Conservation (phyloP, 2,797 vertebrate species). For the Poecilia picta region DNA sequence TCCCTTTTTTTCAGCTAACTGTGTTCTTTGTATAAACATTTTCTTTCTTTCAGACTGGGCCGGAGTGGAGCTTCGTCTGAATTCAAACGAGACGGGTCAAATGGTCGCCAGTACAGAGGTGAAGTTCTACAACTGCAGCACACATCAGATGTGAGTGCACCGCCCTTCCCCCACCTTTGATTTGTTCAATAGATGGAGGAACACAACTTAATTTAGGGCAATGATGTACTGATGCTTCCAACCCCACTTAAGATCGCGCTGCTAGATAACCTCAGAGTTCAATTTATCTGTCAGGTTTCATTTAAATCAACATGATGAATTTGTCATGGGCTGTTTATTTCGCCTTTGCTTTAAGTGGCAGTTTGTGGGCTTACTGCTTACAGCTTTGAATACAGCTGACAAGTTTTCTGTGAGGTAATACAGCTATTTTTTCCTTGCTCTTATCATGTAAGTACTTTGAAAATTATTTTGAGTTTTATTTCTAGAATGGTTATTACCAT, state of each 20-base stretch:
- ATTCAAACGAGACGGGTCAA: slow-evolving; percentile 91
- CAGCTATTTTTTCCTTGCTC: not conserved
- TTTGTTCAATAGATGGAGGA: slow-evolving; percentile 58
- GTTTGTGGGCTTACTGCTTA: slow-evolving; percentile 37
- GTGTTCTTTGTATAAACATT: not conserved
- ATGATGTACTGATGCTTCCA: slow-evolving; percentile 66
- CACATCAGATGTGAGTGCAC: slow-evolving; percentile 91
- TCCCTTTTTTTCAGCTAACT: too few species aligned
- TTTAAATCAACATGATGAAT: slow-evolving; percentile 69
- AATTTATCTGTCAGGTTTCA: slow-evolving; percentile 71
- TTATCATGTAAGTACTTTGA: not conserved
- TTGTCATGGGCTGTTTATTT: slow-evolving; percentile 60
- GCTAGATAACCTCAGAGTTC: slow-evolving; percentile 69
- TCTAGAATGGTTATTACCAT: not conserved
- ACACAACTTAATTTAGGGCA: slow-evolving; percentile 68
- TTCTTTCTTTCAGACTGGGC: slow-evolving; percentile 87
- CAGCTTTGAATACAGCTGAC: slow-evolving; percentile 30
- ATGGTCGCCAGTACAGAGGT: slow-evolving; percentile 94
- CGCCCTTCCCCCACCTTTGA: slow-evolving; percentile 19
- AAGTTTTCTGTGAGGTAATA: not conserved
- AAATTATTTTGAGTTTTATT: not conserved
- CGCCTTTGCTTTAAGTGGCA: slow-evolving; percentile 48
- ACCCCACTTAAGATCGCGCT: slow-evolving; percentile 64
- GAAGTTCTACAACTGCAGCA: slow-evolving; percentile 99
- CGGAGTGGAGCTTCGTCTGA: slow-evolving; percentile 89